These are phyloP conservation scores for Alloscopus bannaensis DNA, from an alignment of 2,888 invertebrate genomes.

Conservation along the genomic window DNA sequence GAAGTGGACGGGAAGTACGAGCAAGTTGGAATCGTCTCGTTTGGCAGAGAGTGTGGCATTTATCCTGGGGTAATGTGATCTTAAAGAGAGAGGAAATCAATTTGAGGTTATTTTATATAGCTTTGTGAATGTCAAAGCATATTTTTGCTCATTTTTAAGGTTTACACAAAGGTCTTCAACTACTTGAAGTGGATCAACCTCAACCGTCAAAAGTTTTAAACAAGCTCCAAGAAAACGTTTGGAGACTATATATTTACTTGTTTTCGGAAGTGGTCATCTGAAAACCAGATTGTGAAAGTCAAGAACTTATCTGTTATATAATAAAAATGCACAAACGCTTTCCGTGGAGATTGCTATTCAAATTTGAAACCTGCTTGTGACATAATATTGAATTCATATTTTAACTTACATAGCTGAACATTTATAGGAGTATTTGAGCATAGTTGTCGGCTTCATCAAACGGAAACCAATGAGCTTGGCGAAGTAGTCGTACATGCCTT, in stretches of 20 bases:
- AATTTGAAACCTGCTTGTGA: too few species aligned
- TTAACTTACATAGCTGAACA: too few species aligned
- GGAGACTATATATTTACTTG: background rate
- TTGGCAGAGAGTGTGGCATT: slow-evolving; percentile 38
- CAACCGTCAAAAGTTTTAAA: slow-evolving; percentile 77
- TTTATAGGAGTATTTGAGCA: too few species aligned
- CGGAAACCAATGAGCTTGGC: too few species aligned
- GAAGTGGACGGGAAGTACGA: slow-evolving; percentile 32
- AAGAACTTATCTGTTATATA: too few species aligned
- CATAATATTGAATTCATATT: too few species aligned
- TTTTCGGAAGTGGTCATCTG: too few species aligned
- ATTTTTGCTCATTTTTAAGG: slow-evolving; percentile 74
- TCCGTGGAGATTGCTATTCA: too few species aligned
- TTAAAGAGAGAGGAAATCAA: background rate
- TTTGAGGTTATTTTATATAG: background rate
- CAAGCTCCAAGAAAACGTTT: background rate
- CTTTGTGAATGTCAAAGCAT: background rate
- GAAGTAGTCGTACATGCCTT: too few species aligned
- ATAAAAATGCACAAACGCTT: too few species aligned
- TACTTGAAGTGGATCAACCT: slow-evolving; percentile 92
- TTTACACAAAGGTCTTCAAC: slow-evolving; percentile 89
- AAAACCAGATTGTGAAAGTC: too few species aligned
- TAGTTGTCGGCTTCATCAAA: too few species aligned
- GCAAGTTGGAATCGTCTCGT: slow-evolving; percentile 56
- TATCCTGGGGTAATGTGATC: slow-evolving; percentile 26